Conservation (phyloP, 2,797 vertebrate species). For the Coregonus suidteri region DNA sequence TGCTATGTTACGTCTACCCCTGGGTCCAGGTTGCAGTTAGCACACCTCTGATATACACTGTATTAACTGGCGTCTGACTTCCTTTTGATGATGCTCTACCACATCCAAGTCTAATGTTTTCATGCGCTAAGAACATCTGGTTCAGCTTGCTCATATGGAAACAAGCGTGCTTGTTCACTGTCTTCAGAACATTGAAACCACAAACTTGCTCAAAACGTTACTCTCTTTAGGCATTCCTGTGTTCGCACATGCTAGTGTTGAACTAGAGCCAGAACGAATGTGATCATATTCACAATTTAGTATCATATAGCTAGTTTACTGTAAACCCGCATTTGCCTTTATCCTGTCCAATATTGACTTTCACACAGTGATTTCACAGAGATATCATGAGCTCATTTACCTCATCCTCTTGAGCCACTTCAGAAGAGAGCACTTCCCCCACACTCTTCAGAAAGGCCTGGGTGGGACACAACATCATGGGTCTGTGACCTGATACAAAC, state of each 20-base stretch:
- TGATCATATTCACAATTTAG: conserved; percentile 28
- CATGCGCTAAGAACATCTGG: conserved; percentile 63
- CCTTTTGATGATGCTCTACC: neutral
- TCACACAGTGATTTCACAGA: neutral
- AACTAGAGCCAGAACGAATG: conserved; percentile 15
- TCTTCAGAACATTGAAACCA: conserved; percentile 49
- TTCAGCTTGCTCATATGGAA: conserved; percentile 62
- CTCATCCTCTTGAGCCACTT: conserved; percentile 64
- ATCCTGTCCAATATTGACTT: neutral
- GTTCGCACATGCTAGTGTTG: conserved; percentile 33
- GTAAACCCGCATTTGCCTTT: neutral
- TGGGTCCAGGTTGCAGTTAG: too few relatives aligned
- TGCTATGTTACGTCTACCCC: too few relatives aligned
- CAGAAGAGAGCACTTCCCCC: conserved; percentile 81
- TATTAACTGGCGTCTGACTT: conserved; percentile 21
- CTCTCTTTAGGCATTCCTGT: conserved; percentile 37
- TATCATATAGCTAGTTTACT: conserved; percentile 4
- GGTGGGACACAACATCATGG: conserved; percentile 49
- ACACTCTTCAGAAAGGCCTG: conserved; percentile 87
- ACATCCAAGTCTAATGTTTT: conserved; percentile 45
- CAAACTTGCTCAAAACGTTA: conserved; percentile 33
- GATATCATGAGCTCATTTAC: conserved; percentile 62
- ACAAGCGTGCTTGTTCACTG: conserved; percentile 52
- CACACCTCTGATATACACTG: conserved; percentile 3
- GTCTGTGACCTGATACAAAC: conserved; percentile 53